These are phyloP conservation scores for Scaptomyza tumidula DNA, from an alignment of 2,888 invertebrate species.

Conservation along the genomic window DNA sequence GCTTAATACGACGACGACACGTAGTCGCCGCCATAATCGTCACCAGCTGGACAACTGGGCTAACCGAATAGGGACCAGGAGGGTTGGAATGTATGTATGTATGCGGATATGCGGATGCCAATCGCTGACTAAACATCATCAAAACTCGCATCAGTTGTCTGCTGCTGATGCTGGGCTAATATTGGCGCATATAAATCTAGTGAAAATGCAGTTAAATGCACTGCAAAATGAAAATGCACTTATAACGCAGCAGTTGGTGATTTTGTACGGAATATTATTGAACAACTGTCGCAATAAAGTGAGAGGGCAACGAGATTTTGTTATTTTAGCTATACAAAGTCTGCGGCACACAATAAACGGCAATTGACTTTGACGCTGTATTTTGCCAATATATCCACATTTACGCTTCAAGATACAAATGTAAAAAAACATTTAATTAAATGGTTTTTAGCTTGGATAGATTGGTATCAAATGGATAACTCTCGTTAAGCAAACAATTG, in stretches of 20 bases:
- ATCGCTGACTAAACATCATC: slow-evolving; percentile 76
- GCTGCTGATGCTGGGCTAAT: slow-evolving; percentile 55
- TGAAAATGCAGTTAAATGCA: slow-evolving; percentile 49
- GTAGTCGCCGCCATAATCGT: slow-evolving; percentile 61
- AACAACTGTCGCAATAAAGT: neutral
- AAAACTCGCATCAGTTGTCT: slow-evolving; percentile 53
- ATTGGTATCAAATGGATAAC: slow-evolving; percentile 34
- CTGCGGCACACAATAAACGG: slow-evolving; percentile 77
- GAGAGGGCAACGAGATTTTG: slow-evolving; percentile 53
- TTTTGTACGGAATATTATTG: slow-evolving; percentile 51
- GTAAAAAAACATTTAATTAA: too few relatives aligned
- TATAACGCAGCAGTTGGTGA: slow-evolving; percentile 39
- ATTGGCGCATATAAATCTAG: slow-evolving; percentile 77
- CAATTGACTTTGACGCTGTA: slow-evolving; percentile 46
- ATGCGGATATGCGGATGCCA: slow-evolving; percentile 35
- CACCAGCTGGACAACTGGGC: slow-evolving; percentile 33
- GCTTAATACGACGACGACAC: slow-evolving; percentile 66
- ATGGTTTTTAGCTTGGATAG: slow-evolving; percentile 20
- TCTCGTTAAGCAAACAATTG: slow-evolving; percentile 39
- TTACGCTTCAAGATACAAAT: too few relatives aligned
- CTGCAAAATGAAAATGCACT: slow-evolving; percentile 70
- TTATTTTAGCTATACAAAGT: slow-evolving; percentile 81
- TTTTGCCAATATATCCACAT: too few relatives aligned
- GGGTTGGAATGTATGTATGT: neutral
- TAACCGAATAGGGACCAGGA: neutral